A percentile compares a stretch with the other conserved stretches of the same genome.
Conservation (phyloP, 2,888 invertebrate genomes). For the Byasa hedistus region DNA sequence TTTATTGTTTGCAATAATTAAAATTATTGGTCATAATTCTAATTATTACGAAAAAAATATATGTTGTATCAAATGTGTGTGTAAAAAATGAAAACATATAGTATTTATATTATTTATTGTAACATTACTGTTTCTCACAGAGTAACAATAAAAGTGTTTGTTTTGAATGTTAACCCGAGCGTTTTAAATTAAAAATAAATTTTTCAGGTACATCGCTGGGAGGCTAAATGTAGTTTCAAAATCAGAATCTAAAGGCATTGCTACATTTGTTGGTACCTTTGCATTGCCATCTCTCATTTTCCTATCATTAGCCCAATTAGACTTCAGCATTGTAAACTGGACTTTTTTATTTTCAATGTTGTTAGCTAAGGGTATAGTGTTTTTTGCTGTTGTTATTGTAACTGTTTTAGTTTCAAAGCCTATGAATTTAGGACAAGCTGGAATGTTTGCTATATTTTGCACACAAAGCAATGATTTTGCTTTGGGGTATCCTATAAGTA, state of each 20-base stretch:
- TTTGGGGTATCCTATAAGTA: conserved; percentile 96
- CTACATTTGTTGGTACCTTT: conserved; percentile 95
- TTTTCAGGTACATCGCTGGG: conserved; percentile 89
- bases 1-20: too few relatives aligned
- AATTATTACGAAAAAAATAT: too few relatives aligned
- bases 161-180: too few relatives aligned
- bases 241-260: conserved; percentile 92
- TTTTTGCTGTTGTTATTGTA: conserved; percentile 87
- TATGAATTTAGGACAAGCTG: conserved; percentile 90
- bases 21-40: too few relatives aligned
- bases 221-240: conserved; percentile 89
- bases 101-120: too few relatives aligned
- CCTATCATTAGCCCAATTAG: conserved; percentile 90
- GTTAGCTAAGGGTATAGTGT: conserved; percentile 91
- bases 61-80: too few relatives aligned
- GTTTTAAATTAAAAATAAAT: conserved; percentile 24
- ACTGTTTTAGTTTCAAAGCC: conserved; percentile 90
- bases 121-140: too few relatives aligned
- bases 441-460: conserved; percentile 95
- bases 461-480: conserved; percentile 99
- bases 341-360: conserved; percentile 91
- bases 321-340: conserved; percentile 94
- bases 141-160: too few relatives aligned
- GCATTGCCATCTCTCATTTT: conserved; percentile 95
- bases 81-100: too few relatives aligned